A percentile compares a stretch with the other conserved stretches of the same genome.
Conservation (phyloP, 2,888 invertebrate species). For the Chrysolina americana region DNA sequence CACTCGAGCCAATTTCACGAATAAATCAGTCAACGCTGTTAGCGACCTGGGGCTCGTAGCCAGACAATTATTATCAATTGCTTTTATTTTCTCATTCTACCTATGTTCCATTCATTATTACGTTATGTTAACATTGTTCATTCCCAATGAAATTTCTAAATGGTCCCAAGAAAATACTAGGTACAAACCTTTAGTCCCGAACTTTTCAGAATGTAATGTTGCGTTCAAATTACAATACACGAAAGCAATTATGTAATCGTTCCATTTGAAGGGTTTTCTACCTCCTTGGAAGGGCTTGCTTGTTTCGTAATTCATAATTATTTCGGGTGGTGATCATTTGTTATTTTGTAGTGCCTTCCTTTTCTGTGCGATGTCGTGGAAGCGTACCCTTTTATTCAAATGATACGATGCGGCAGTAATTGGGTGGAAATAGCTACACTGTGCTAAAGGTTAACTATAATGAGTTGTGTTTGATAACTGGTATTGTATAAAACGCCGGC, state of each 20-base stretch:
- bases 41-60: too few species aligned
- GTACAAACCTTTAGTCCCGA: too few species aligned
- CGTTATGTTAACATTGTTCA: too few species aligned
- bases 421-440: constrained; percentile 37
- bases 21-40: too few species aligned
- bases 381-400: constrained; percentile 33
- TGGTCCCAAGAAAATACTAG: too few species aligned
- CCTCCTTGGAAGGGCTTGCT: background rate
- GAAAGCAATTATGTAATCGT: background rate
- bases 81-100: too few species aligned
- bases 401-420: constrained; percentile 41
- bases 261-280: constrained; percentile 2
- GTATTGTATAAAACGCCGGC: constrained; percentile 26
- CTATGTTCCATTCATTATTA: too few species aligned
- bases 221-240: background rate
- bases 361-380: background rate
- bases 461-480: constrained; percentile 34
- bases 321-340: constrained; percentile 7
- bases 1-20: too few species aligned
- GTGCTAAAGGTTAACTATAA: constrained; percentile 43
- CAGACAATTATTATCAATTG: too few species aligned
- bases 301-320: background rate
- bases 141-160: too few species aligned
- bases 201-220: background rate
- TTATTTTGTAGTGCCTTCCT: constrained; percentile 16